Evolutionary conservation across 2,113 vertebrate genomes (phyloP).

Genomic region (Anser cygnoides): DNA sequence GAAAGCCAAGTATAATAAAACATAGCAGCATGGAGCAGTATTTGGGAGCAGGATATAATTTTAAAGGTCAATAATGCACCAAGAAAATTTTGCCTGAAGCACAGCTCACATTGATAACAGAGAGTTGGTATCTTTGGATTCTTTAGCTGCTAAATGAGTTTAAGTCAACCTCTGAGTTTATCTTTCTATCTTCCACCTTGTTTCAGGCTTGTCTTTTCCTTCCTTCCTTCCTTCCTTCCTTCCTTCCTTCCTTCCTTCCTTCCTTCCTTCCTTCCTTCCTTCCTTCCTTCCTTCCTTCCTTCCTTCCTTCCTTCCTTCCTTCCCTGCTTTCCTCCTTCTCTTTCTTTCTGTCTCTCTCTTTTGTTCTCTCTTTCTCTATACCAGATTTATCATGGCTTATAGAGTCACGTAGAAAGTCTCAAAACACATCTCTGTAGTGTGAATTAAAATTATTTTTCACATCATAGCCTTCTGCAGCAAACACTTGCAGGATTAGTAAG

Average conservation of each 20-base stretch:
- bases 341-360: too few species aligned
- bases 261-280: background rate
- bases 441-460: constrained; percentile 2
- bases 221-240: accelerated
- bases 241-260: accelerated
- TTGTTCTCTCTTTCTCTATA: too few species aligned
- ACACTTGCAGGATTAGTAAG: background rate
- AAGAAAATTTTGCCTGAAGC: constrained; percentile 50
- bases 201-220: background rate
- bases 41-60: constrained; percentile 56
- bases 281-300: too few species aligned
- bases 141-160: constrained; percentile 9
- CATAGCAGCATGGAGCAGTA: constrained; percentile 41
- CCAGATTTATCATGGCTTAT: background rate
- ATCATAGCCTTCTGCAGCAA: background rate
- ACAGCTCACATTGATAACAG: background rate
- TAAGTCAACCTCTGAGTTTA: background rate
- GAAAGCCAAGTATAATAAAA: constrained; percentile 61
- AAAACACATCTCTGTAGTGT: background rate
- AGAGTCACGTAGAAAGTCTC: background rate
- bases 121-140: background rate
- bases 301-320: background rate
- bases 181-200: background rate
- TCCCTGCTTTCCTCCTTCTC: too few species aligned
- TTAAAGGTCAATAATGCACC: constrained; percentile 57